Percentiles rank a stretch among this genome's conserved stretches.
Conservation (phyloP, 1,140 invertebrate species). For the Procambarus clarkii region DNA sequence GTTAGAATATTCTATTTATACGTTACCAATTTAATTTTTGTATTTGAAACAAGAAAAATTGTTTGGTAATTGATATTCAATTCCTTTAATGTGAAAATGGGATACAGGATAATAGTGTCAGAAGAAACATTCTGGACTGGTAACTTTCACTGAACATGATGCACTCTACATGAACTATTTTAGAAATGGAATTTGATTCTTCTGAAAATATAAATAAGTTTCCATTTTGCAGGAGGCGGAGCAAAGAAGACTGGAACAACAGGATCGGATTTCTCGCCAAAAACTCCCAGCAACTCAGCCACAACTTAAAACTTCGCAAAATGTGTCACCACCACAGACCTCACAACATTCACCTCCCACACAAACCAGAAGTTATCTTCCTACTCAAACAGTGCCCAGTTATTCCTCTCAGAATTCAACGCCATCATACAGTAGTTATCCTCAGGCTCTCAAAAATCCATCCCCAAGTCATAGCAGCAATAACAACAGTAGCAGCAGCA, state of each 20-base stretch:
- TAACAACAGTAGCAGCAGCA: slow-evolving; percentile 42
- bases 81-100: too few species aligned
- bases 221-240: slow-evolving; percentile 87
- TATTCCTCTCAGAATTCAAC: slow-evolving; percentile 21
- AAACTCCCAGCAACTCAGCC: slow-evolving; percentile 32
- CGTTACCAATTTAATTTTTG: too few species aligned
- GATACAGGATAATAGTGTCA: too few species aligned
- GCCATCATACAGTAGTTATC: slow-evolving; percentile 30
- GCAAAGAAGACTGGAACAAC: slow-evolving; percentile 87
- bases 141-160: too few species aligned
- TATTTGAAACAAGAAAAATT: too few species aligned
- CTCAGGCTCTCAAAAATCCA: slow-evolving; percentile 46
- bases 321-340: slow-evolving; percentile 56
- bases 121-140: too few species aligned
- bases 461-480: slow-evolving; percentile 29
- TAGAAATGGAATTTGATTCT: too few species aligned
- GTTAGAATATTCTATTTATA: too few species aligned
- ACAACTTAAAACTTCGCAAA: slow-evolving; percentile 53
- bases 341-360: slow-evolving; percentile 70
- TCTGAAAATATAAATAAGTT: not conserved
- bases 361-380: slow-evolving; percentile 26
- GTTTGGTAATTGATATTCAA: too few species aligned
- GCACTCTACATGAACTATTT: too few species aligned
- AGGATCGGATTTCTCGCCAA: slow-evolving; percentile 76
- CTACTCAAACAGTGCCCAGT: slow-evolving; percentile 33